A percentile compares a stretch with the other conserved stretches of the same genome.
Conservation (phyloP, 2,888 invertebrate species). For the Cyaniris semiargus region DNA sequence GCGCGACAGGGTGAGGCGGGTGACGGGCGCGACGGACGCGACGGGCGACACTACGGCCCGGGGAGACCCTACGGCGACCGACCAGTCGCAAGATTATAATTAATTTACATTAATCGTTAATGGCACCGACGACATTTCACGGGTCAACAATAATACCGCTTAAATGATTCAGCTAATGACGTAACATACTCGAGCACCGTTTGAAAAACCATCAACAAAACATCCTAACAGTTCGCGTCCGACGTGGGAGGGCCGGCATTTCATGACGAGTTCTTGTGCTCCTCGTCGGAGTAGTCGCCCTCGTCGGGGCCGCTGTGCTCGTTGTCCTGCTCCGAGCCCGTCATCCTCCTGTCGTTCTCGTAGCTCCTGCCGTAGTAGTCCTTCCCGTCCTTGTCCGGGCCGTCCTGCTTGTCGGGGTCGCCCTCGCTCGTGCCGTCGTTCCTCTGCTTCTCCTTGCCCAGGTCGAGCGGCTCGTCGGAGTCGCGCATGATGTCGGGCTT, state of each 20-base stretch:
- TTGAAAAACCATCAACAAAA: constrained; percentile 68
- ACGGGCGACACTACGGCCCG: constrained; percentile 34
- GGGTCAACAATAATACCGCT: constrained; percentile 75
- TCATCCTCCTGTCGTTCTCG: constrained; percentile 57
- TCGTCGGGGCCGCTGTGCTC: constrained; percentile 67
- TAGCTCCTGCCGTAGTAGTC: constrained; percentile 64
- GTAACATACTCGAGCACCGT: constrained; percentile 78
- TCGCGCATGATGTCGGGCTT: constrained; percentile 79
- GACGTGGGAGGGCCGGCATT: constrained; percentile 55
- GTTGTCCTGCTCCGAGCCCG: constrained; percentile 56
- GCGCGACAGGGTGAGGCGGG: constrained; percentile 56
- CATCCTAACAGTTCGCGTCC: constrained; percentile 55
- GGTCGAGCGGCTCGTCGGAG: constrained; percentile 76
- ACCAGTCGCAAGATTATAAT: constrained; percentile 47
- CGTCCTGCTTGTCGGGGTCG: constrained; percentile 76
- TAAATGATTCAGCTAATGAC: constrained; percentile 68
- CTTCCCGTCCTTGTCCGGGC: constrained; percentile 71
- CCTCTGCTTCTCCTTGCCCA: constrained; percentile 76
- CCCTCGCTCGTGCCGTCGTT: constrained; percentile 64
- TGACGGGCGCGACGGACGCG: constrained; percentile 41
- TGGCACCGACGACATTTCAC: constrained; percentile 79
- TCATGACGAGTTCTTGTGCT: constrained; percentile 70
- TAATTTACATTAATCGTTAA: constrained; percentile 70
- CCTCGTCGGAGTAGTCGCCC: constrained; percentile 75
- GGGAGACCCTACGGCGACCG: constrained; percentile 32